Conservation (phyloP, 2,113 vertebrate genomes). For the Myotis davidii region DNA sequence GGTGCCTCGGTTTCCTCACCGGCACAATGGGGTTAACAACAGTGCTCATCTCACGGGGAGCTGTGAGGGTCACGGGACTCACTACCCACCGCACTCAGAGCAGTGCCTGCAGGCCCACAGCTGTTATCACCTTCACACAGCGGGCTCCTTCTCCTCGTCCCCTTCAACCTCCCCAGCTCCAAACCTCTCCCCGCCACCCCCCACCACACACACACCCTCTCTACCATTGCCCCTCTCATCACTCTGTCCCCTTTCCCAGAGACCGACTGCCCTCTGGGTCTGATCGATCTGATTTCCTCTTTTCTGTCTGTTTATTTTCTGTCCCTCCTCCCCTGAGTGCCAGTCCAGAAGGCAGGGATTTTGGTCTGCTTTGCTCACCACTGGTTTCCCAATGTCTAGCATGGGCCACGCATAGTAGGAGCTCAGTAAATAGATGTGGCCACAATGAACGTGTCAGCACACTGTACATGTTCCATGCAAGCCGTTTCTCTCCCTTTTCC, state of each 20-base stretch:
- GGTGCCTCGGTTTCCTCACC: neutral
- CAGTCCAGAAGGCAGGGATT: neutral
- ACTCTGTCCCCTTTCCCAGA: rapidly evolving
- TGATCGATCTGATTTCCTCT: neutral
- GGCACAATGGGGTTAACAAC: neutral
- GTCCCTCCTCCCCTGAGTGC: neutral
- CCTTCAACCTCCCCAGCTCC: neutral
- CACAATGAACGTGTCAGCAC: neutral
- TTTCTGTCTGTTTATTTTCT: neutral
- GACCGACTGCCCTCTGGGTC: neutral
- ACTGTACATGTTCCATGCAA: rapidly evolving
- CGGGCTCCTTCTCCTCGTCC: neutral
- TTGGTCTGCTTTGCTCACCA: neutral
- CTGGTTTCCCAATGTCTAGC: neutral
- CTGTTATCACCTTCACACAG: neutral
- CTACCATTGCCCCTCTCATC: neutral
- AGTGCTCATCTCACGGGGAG: neutral
- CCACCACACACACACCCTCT: too few relatives aligned
- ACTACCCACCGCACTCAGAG: neutral
- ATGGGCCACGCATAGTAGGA: neutral
- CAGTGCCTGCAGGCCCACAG: rapidly evolving
- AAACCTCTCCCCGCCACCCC: neutral
- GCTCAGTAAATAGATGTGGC: neutral
- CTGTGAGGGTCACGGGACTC: rapidly evolving
- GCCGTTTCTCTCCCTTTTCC: neutral